A percentile compares a stretch with the other conserved stretches of the same genome.
These are phyloP conservation scores for Lepidocyrtoides sp. DNA, from an alignment of 2,888 invertebrate genomes.

Conservation along the genomic window DNA sequence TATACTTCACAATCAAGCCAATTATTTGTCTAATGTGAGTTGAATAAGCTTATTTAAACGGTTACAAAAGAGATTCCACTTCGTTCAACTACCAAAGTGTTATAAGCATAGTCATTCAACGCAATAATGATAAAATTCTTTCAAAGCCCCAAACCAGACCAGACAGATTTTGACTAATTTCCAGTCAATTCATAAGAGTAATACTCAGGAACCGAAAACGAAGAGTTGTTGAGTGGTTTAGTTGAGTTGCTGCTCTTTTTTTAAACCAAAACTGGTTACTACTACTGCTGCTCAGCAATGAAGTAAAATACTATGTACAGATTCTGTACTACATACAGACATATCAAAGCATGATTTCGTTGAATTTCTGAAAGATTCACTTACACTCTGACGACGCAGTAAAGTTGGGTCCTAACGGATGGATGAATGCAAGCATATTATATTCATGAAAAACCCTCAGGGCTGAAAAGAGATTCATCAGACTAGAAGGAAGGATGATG, in stretches of 20 bases:
- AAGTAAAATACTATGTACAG: no score
- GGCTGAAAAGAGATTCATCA: constrained; percentile 37
- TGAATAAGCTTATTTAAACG: no score
- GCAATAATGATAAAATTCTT: not conserved
- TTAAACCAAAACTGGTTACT: constrained; percentile 15
- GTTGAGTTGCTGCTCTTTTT: constrained; percentile 38
- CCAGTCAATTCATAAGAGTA: constrained; percentile 42
- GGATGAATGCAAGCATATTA: constrained; percentile 62
- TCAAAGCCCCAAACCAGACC: not conserved
- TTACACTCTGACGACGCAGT: not conserved
- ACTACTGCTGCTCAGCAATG: not conserved
- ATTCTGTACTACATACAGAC: not conserved
- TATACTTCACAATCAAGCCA: not conserved
- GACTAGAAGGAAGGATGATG: constrained; percentile 18
- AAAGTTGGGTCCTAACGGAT: constrained; percentile 17
- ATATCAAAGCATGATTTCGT: not conserved
- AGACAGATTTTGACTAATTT: constrained; percentile 43
- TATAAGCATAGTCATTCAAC: no score
- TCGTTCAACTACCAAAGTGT: no score
- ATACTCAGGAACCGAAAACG: no score
- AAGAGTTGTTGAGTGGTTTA: not conserved
- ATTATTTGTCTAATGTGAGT: no score
- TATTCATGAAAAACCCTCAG: constrained; percentile 36
- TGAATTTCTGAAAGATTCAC: no score
- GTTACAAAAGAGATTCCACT: no score